phyloP scores from a whole-genome alignment of 1,140 invertebrate genomes.

The Danaus plexippus region DNA sequence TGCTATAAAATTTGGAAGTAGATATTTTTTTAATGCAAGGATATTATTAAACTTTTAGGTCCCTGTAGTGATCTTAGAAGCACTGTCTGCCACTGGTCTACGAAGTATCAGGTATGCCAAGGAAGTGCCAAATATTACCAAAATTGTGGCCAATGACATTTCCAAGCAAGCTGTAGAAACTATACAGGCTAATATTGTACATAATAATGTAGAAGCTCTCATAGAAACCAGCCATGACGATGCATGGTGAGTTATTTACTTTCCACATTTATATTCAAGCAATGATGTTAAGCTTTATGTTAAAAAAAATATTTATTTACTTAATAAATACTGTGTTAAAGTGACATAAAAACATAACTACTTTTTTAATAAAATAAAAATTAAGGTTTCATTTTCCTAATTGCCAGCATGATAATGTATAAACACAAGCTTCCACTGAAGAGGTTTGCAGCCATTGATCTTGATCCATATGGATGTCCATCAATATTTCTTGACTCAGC shows the following conservation, averaged over 20 bases:
- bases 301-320: too few relatives aligned
- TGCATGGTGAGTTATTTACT: conserved; percentile 78
- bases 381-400: background rate
- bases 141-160: conserved; percentile 95
- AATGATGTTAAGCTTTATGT: too few relatives aligned
- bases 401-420: conserved; percentile 88
- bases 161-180: conserved; percentile 88
- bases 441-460: conserved; percentile 91
- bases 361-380: too few relatives aligned
- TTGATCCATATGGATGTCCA: conserved; percentile 98
- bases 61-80: conserved; percentile 88
- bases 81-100: conserved; percentile 94
- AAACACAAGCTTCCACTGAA: conserved; percentile 76
- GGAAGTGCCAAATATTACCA: conserved; percentile 87
- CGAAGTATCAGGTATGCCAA: conserved; percentile 96
- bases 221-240: conserved; percentile 84
- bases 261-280: background rate
- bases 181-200: conserved; percentile 86
- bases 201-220: conserved; percentile 84
- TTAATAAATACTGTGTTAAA: too few relatives aligned
- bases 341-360: too few relatives aligned
- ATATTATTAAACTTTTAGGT: conserved; percentile 50
- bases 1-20: too few relatives aligned
- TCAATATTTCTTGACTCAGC: conserved; percentile 94
- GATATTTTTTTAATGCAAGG: background rate